phyloP scores from a whole-genome alignment of 2,888 invertebrate genomes.

The Neoitamus cyanurus region DNA sequence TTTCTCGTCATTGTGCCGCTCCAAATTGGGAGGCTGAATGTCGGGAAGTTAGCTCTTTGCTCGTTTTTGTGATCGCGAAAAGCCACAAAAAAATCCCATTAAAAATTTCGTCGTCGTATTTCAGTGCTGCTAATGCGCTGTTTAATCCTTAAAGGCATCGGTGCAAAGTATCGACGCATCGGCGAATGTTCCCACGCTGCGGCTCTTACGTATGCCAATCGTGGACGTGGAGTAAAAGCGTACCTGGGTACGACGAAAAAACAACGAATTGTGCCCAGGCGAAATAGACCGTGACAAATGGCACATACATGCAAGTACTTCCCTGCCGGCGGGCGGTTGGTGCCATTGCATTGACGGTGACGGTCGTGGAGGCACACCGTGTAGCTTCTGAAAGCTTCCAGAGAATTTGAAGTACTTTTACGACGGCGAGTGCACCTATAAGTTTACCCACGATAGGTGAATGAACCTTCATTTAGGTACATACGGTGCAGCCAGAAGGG shows the following conservation, averaged over 20 bases:
- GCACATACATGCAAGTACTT: neutral
- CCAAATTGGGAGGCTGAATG: constrained; percentile 18
- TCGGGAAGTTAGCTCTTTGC: neutral
- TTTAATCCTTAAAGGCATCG: neutral
- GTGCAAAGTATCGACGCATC: neutral
- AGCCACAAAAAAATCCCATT: neutral
- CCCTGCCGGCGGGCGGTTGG: neutral
- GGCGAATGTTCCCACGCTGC: neutral
- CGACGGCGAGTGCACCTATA: neutral
- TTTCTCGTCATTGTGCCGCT: constrained; percentile 9
- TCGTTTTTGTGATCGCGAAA: neutral
- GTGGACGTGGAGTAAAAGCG: neutral
- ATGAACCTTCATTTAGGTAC: neutral
- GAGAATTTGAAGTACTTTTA: neutral
- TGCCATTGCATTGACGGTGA: neutral
- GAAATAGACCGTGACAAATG: neutral
- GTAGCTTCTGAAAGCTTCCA: neutral
- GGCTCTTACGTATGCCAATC: neutral
- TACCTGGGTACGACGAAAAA: neutral
- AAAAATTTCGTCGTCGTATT: neutral
- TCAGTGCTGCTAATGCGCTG: neutral
- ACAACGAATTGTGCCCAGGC: neutral
- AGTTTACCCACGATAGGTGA: neutral
- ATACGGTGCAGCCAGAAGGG: neutral
- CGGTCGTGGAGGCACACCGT: neutral